A percentile compares a stretch with the other conserved stretches of the same genome.
phyloP scores from a whole-genome alignment of 2,888 invertebrate species.

The Notodromas monacha region DNA sequence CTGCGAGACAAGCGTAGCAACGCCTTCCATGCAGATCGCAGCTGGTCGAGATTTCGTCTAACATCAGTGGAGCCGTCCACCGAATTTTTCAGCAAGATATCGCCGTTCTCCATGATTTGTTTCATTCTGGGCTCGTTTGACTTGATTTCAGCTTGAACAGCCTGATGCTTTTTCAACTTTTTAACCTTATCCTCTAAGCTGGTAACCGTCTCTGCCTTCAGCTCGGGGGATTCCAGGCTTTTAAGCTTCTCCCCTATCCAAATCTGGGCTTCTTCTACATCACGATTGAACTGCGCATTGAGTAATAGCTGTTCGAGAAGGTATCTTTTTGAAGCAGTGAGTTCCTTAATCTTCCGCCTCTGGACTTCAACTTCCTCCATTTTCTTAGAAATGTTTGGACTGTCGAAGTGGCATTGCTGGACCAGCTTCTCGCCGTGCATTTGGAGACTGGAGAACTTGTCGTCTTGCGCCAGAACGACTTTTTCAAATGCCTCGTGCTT shows the following conservation, averaged over 20 bases:
- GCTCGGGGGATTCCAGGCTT: conserved; percentile 38
- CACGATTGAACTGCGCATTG: conserved; percentile 62
- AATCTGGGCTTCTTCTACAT: conserved; percentile 55
- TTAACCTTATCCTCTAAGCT: conserved; percentile 74
- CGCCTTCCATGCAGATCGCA: conserved; percentile 36
- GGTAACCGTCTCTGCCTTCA: conserved; percentile 34
- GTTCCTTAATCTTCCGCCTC: conserved; percentile 19
- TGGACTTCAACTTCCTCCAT: conserved; percentile 23
- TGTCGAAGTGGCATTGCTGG: conserved; percentile 60
- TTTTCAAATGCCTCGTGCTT: conserved; percentile 86
- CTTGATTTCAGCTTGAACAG: conserved; percentile 55
- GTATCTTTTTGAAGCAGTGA: conserved; percentile 15
- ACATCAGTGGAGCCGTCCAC: conserved; percentile 38
- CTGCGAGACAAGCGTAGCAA: not conserved
- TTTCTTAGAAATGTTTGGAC: not conserved
- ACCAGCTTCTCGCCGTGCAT: conserved; percentile 56
- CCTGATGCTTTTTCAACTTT: conserved; percentile 65
- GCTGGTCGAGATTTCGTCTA: conserved; percentile 28
- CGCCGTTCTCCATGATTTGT: conserved; percentile 24
- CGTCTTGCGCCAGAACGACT: conserved; percentile 51
- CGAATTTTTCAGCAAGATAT: conserved; percentile 27
- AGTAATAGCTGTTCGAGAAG: conserved; percentile 41
- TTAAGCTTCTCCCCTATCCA: conserved; percentile 77
- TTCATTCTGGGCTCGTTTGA: conserved; percentile 35
- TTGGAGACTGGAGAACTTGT: conserved; percentile 43